Evolutionary conservation across 2,888 invertebrate species (phyloP).

Genomic region (Nebria brevicollis): DNA sequence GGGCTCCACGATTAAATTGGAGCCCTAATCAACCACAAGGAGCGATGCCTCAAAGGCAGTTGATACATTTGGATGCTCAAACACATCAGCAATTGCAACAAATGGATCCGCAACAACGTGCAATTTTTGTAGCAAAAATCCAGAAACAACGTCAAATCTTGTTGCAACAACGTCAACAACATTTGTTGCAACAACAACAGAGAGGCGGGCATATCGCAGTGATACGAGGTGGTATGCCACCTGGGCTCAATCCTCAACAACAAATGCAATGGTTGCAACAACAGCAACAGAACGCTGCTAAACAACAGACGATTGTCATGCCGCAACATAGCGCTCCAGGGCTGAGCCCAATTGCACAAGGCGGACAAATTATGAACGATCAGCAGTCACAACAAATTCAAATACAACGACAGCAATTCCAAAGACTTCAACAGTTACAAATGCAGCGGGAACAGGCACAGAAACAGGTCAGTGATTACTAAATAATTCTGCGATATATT

Average conservation of each 20-base stretch:
- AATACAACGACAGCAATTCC: constrained; percentile 72
- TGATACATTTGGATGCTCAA: constrained; percentile 84
- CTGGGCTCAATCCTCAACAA: constrained; percentile 61
- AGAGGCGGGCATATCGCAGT: constrained; percentile 58
- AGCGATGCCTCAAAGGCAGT: constrained; percentile 68
- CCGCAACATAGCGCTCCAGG: constrained; percentile 54
- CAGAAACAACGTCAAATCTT: constrained; percentile 72
- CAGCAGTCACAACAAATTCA: constrained; percentile 72
- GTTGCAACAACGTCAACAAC: constrained; percentile 67
- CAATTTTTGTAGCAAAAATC: constrained; percentile 81
- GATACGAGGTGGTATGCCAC: constrained; percentile 59
- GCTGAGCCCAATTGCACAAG: constrained; percentile 58
- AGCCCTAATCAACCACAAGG: constrained; percentile 49
- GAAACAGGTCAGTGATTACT: constrained; percentile 48
- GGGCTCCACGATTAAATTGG: constrained; percentile 37
- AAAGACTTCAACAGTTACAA: constrained; percentile 69
- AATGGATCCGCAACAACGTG: constrained; percentile 81
- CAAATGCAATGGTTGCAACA: constrained; percentile 63
- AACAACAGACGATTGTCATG: constrained; percentile 25
- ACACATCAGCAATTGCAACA: constrained; percentile 86
- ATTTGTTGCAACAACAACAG: constrained; percentile 62
- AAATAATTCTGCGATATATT: not conserved
- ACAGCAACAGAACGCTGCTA: constrained; percentile 50
- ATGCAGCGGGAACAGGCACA: constrained; percentile 68
- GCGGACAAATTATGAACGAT: constrained; percentile 49